Percentiles rank a stretch among this genome's conserved stretches.
Evolutionary conservation across 35 echinoderm and acorn worm species (phyloP).

Genomic region (Diadema setosum): DNA sequence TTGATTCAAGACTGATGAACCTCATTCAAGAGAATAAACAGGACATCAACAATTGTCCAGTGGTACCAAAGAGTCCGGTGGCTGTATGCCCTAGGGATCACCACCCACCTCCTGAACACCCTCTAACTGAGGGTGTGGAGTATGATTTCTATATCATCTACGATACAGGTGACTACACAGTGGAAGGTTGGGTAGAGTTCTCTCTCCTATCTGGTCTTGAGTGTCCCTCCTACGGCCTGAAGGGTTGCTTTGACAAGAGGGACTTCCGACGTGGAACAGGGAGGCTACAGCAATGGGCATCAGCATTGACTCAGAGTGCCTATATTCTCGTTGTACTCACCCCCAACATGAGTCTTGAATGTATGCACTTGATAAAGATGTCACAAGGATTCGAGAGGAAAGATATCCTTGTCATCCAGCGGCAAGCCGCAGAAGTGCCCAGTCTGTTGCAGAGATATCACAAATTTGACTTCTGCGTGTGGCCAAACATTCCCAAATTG

Average conservation of each 20-base stretch:
- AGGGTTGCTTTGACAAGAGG: not conserved
- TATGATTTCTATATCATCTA: not conserved
- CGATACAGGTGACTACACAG: not conserved
- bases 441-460: not conserved
- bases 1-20: not conserved
- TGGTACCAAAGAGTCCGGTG: not conserved
- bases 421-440: not conserved
- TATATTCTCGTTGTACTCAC: not conserved
- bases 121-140: not conserved
- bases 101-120: not conserved
- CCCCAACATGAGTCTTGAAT: not conserved
- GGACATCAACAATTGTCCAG: not conserved
- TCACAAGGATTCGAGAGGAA: not conserved
- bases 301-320: not conserved
- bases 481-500: not conserved
- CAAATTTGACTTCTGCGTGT: not conserved
- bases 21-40: not conserved
- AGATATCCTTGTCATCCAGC: not conserved
- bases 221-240: not conserved
- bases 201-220: not conserved
- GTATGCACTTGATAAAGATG: not conserved
- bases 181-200: not conserved
- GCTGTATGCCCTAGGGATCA: not conserved
- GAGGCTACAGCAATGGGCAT: not conserved
- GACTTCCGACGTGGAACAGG: not conserved